Base-by-base conservation (phyloP, 2,888 invertebrate genomes). In the Phalera bucephala region DNA sequence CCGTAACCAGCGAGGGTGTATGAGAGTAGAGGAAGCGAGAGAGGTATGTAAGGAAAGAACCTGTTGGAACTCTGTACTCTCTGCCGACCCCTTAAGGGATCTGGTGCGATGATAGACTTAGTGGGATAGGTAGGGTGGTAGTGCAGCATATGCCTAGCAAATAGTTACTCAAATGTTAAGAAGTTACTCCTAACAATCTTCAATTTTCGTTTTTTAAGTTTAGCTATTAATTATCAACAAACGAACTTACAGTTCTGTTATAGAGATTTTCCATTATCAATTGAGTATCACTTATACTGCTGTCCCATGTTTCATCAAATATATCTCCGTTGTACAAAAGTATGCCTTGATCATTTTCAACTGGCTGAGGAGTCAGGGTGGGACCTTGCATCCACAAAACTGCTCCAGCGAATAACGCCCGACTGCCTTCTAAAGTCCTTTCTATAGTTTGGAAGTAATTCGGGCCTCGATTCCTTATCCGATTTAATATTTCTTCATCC, bases 271-370 rank as follows among this genome's bases (percentile, higher is more conserved):
- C 57, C 61, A 91, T 79, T 39, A 94, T 79, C 48, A 84, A 67
- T 51, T 75, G 58, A 0, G 93, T 92, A 62, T 94, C 94, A 45
- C 92, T 88, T 4, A 55, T 65, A 31, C 57, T 42, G 21, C 32
- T 49, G 10, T 69, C 50, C 68, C 85, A 76, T 26, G 73, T 57
- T 17, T 84, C 71, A 54, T 90, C 92, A 82, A 95, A 98, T 51
- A 97, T 92, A 81, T 99, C 98, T 15, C 98, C 98, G 89, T 98
- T 98, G 90, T 95, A 97, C 12, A 97, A 75, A 36, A 98, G 85
- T 34, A 94, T 71, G 46, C 95, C 93, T 13, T 91, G 86, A 21
- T 90, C 71, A 6, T 80, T 77, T 70, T 92, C 91, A 14, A 91
- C 33, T 0, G 98, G 98, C 72, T 98, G 98, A 17, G 63, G 55